Evolutionary conservation across 1,140 invertebrate species (phyloP), one percentile per base, ranked within the genome.

Genomic region (Belonocnema kinseyi): DNA sequence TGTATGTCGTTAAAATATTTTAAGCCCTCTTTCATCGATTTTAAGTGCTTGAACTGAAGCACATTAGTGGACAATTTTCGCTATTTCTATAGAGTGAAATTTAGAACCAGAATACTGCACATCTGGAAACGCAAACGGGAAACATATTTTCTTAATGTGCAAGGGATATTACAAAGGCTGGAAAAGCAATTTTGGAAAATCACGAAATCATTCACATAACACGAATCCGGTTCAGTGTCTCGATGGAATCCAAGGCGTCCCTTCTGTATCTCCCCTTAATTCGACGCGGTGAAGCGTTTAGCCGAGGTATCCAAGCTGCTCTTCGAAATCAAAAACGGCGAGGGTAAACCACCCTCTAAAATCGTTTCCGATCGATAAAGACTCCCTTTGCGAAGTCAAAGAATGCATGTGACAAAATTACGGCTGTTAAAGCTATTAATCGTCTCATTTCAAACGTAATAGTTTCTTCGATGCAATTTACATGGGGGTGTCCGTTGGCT

Each of bases 321-420:
- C 80, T 81, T 84, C 76, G 81, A 82, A 90, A 88, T 89, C 88
- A 89, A 89, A 89, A 89, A 88, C 83, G 86, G 83, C 84, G 83
- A 86, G 86, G 88, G 86, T 84, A 85, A 87, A 88, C 88, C 85
- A 86, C 88, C 88, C 86, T 86, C 84, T 82, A 84, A 90, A 90
- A 90, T 90, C 87, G 83, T 88, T 89, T 88, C 85, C 84, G 89
- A 90, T 90, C 89, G 87, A 90, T 89, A 89, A 86, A 81, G 75
- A 84, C 50, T 74, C 58, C 75, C 80, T 72, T 80, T 77, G 79
- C 76, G 53, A 78, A 61, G 71, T 61, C 11, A 46, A 11, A 46
- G 40, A 17, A 66, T 66, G 33, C 21, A 66, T 14, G 58, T 40
- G 58, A 66, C 58, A 40, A 66, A 66, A 40, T 66, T 21, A 33